Percentiles rank a stretch among this genome's conserved stretches.
phyloP scores from a whole-genome alignment of 2,888 invertebrate species.

The Harmothoe impar region DNA sequence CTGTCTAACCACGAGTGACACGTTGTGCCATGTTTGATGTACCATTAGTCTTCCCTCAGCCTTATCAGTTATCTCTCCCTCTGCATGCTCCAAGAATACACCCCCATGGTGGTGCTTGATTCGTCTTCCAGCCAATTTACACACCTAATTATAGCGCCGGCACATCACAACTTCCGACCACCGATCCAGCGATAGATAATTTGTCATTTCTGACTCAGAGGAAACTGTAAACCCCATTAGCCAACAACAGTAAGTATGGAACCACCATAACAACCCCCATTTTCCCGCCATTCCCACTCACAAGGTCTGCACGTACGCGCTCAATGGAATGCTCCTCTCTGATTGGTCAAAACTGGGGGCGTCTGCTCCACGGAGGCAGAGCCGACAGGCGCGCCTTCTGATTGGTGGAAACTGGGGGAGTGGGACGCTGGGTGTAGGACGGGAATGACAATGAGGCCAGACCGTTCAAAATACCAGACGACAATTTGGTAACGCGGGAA shows the following conservation, averaged over 20 bases:
- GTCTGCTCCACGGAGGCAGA: neutral
- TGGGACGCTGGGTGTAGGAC: neutral
- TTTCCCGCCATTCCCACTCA: neutral
- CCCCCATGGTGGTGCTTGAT: neutral
- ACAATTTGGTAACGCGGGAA: conserved; percentile 10
- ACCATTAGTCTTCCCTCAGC: no score
- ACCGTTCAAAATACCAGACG: conserved; percentile 17
- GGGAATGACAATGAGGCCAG: neutral
- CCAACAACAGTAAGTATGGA: neutral
- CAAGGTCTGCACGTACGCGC: neutral
- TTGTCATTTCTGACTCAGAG: no score
- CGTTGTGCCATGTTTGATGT: no score
- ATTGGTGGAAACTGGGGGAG: neutral
- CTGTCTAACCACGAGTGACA: no score
- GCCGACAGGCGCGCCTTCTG: neutral
- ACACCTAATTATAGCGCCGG: neutral
- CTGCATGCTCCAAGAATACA: neutral
- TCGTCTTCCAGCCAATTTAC: neutral
- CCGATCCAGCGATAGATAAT: no score
- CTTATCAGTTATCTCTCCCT: no score
- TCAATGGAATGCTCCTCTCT: neutral
- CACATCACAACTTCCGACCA: neutral
- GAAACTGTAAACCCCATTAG: no score
- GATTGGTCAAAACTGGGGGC: neutral
- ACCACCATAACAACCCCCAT: neutral